phyloP scores from a whole-genome alignment of 2,888 invertebrate genomes.

The Endotricha flammealis region DNA sequence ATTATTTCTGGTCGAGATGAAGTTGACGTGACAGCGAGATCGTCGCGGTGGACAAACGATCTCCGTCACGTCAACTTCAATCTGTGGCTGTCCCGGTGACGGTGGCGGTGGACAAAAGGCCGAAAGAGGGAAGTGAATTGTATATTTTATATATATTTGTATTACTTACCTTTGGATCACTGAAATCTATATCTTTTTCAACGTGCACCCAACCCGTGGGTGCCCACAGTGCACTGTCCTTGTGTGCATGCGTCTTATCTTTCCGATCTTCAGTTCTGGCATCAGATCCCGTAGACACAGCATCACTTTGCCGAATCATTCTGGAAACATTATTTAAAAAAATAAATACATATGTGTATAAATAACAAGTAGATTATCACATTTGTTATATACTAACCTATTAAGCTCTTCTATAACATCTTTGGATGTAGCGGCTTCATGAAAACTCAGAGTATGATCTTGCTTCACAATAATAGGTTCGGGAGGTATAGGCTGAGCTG shows the following conservation, averaged over 20 bases:
- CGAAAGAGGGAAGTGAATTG: too few relatives aligned
- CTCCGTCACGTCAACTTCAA: too few relatives aligned
- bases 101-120: too few relatives aligned
- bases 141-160: too few relatives aligned
- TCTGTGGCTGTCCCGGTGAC: too few relatives aligned
- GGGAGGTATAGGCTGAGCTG: constrained; percentile 31
- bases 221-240: constrained; percentile 82
- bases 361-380: constrained; percentile 3
- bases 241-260: constrained; percentile 38
- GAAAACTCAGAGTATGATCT: constrained; percentile 82
- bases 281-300: constrained; percentile 31
- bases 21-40: too few relatives aligned
- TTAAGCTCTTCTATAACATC: constrained; percentile 87
- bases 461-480: constrained; percentile 69
- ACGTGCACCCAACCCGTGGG: constrained; percentile 90
- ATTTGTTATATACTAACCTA: constrained; percentile 46
- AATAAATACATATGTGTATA: neutral
- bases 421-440: constrained; percentile 85
- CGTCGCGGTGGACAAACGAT: too few relatives aligned
- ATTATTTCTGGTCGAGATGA: too few relatives aligned
- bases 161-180: constrained; percentile 86
- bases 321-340: constrained; percentile 29
- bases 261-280: constrained; percentile 29
- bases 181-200: constrained; percentile 86
- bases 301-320: constrained; percentile 70